Base-by-base conservation (phyloP, 1,140 invertebrate genomes). In the Paraescarpia echinospica region DNA sequence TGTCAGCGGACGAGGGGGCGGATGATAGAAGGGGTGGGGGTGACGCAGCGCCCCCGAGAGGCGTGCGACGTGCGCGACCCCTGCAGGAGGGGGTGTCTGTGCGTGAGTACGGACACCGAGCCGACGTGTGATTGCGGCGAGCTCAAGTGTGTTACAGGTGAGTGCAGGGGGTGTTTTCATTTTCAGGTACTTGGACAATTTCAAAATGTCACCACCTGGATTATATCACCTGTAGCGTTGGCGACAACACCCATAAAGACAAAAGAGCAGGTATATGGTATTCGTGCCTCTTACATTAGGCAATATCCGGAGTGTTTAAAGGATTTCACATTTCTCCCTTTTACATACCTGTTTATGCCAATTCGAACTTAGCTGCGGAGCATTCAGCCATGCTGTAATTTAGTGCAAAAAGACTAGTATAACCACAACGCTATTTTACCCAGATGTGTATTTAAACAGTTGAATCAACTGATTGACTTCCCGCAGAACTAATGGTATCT, bases 31-130 rank as follows among this genome's bases (percentile, higher is more conserved):
- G 93, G 94, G 12, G 35, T 48, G 5, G 94, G 94, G 0, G 92
- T 94, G 77, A 91, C 93, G 59, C 77, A 88, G 27, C 51, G 89
- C 9, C 93, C 93, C n/a, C 89, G 27, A 35, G 95, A 95, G 93
- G 93, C 94, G 22, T 95, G 95, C 93, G 95, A 95, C 31, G 35
- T 93, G 6, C 93, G 92, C 14, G 94, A 95, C 91, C 93, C 93
- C 1, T 95, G 95, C 34, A 35, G 33, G 27, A 93, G 92, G 77
- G 93, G 93, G 27, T 94, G 93, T 89, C 22, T 93, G 12, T 94
- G 93, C 41, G 33, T 94, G 8, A 91, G 89, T 41, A 41, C 31
- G 2, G 92, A 94, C 90, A 89, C 35, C n/a, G 92, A 92, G 31
- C 77, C 92, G 14, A n/a, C 33, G 0, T 93, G 90, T 90, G 92